Percentiles rank a stretch among this genome's conserved stretches.
phyloP scores from a whole-genome alignment of 2,113 vertebrate genomes.

The Abramis brama region DNA sequence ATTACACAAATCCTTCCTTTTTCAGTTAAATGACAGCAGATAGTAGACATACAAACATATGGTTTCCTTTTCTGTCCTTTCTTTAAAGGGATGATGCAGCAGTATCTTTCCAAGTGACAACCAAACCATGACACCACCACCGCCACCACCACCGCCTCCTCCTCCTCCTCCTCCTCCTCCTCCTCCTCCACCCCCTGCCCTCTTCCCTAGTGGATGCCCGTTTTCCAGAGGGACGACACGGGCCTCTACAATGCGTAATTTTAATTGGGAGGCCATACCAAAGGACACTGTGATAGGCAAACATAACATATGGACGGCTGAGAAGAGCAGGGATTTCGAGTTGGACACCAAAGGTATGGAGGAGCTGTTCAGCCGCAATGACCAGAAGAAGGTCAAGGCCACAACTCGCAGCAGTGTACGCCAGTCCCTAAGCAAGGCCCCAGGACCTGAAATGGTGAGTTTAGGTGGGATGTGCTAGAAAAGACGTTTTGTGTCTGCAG shows the following conservation, averaged over 20 bases:
- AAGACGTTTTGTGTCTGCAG: not conserved
- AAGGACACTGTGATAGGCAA: conserved; percentile 75
- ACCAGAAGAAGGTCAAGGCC: conserved; percentile 57
- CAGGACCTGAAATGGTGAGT: conserved; percentile 71
- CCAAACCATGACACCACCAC: conserved; percentile 45
- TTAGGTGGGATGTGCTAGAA: not conserved
- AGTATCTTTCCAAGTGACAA: not conserved
- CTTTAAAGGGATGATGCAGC: not conserved
- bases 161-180: conserved; percentile 57
- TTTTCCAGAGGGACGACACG: conserved; percentile 31
- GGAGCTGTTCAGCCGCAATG: conserved; percentile 78
- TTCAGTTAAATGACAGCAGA: not conserved
- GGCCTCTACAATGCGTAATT: conserved; percentile 76
- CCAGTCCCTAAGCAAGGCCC: conserved; percentile 43
- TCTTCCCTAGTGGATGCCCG: conserved; percentile 38
- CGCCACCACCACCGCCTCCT: not conserved
- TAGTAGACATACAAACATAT: not conserved
- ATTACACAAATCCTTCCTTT: not conserved
- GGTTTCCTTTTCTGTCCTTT: not conserved
- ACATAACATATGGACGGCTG: conserved; percentile 80
- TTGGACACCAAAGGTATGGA: conserved; percentile 81
- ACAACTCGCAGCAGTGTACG: conserved; percentile 62
- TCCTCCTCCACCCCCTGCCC: conserved; percentile 59
- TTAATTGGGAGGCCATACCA: conserved; percentile 83
- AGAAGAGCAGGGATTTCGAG: conserved; percentile 67